Conservation (phyloP, 2,113 vertebrate species). For the Megalops atlanticus region DNA sequence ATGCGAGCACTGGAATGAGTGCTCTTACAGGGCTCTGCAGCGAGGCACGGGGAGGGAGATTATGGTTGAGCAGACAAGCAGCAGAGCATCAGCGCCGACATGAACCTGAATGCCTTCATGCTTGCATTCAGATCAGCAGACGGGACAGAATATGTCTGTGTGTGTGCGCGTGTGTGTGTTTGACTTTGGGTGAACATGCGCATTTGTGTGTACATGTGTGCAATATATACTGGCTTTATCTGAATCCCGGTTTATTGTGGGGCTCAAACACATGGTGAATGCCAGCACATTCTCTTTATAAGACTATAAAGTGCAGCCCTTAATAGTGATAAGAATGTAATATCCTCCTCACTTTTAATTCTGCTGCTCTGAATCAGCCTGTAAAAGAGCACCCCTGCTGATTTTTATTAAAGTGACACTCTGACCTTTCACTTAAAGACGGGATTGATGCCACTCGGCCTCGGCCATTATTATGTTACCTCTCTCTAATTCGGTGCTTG, state of each 20-base stretch:
- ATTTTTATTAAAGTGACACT: not conserved
- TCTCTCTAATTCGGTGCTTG: too few species aligned
- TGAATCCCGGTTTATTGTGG: not conserved
- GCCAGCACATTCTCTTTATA: not conserved
- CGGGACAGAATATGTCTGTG: not conserved
- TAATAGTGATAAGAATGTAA: not conserved
- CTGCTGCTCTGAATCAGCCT: not conserved
- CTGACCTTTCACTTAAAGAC: slow-evolving; percentile 2
- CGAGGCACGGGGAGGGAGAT: not conserved
- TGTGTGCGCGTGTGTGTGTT: not conserved
- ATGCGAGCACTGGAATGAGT: not conserved
- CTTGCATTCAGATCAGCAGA: not conserved
- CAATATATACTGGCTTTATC: not conserved
- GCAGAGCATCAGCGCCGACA: too few species aligned
- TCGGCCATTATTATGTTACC: not conserved
- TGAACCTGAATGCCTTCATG: not conserved
- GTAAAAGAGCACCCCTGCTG: not conserved
- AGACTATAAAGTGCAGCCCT: not conserved
- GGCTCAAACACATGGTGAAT: not conserved
- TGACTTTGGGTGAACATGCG: not conserved
- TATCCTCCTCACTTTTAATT: not conserved
- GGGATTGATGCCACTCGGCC: not conserved
- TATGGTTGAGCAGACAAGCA: not conserved
- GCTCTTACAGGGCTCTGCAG: not conserved
- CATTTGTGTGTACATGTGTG: not conserved